Conservation (phyloP, 1,140 invertebrate species). For the Drosophila nannoptera region DNA sequence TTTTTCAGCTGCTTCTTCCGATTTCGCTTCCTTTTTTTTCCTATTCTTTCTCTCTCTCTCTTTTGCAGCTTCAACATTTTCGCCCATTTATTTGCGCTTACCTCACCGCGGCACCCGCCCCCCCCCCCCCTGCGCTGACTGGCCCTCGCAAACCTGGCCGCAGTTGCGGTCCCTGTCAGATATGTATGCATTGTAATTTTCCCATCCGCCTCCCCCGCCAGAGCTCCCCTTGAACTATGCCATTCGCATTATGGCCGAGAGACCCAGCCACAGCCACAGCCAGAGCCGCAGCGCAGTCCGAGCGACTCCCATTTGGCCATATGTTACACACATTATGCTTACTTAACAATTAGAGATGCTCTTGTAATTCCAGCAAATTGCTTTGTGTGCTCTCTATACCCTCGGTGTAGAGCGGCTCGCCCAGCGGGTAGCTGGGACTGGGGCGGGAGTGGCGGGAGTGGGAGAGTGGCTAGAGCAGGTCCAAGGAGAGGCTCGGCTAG, state of each 20-base stretch:
- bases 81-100: conserved; percentile 64
- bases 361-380: conserved; percentile 74
- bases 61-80: conserved; percentile 41
- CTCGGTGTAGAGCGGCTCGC: background rate
- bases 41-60: conserved; percentile 10
- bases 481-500: too few species aligned
- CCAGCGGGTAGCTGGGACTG: background rate
- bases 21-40: conserved; percentile 21
- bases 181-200: conserved; percentile 34
- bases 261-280: conserved; percentile 16
- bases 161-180: conserved; percentile 37
- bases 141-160: background rate
- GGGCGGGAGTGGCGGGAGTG: too few species aligned
- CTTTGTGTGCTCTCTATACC: conserved; percentile 54
- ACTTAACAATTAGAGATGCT: conserved; percentile 77
- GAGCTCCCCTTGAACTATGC: background rate
- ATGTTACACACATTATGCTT: conserved; percentile 76
- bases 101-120: background rate
- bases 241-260: conserved; percentile 16
- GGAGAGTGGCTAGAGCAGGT: too few species aligned
- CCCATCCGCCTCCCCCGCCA: background rate
- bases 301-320: conserved; percentile 55
- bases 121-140: too few species aligned
- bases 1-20: conserved; percentile 2
- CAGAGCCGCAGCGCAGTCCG: conserved; percentile 32